Evolutionary conservation across 2,797 vertebrate species (phyloP), one percentile per base, ranked within the genome.

Genomic region (Megaceryle alcyon): DNA sequence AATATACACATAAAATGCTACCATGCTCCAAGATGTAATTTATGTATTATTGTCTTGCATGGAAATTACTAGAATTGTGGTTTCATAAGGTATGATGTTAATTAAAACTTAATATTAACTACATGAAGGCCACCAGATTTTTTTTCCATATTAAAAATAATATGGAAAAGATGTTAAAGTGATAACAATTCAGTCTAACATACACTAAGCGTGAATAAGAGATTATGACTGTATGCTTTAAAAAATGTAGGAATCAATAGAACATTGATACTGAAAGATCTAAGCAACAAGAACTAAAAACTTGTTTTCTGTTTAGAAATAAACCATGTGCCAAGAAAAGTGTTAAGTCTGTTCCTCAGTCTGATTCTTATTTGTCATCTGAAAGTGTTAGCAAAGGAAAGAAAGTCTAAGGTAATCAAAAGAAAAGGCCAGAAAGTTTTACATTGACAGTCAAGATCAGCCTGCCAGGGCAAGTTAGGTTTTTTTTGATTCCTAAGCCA

Each of bases 1-100:
- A 84, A 54, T 41, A 46, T 54, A 44, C 44, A 61, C 19, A 69
- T 82, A 88, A 88, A 92, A 84, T 65, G 14, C 29, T 78, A 86
- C 69, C 26, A 60, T 76, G 13, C 18, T 69, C 15, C 49, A 84
- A 86, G 33, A 71, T 54, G 26, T 79, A 88, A 93, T 93, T 93
- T 92, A 72, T 78, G 37, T 61, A 33, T 86, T 93, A 86, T 75
- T 95, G 23, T 81, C 86, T 88, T 81, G 41, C 29, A 76, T 68
- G 33, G 28, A 94, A 94, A 90, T 93, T 33, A 71, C 48, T 53
- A 41, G n/a, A 86, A 86, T 57, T 90, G 53, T 75, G 53, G 48
- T 94, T 95, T 93, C 31, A 17, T 81, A 68, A 90, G 12, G 14
- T 91, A 77, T 71, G 49, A 78, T n/a, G 16, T 87, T 83, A 88